Evolutionary conservation across 2,888 invertebrate genomes (phyloP), one percentile per base, ranked within the genome.

Genomic region (Steinernema carpocapsae): DNA sequence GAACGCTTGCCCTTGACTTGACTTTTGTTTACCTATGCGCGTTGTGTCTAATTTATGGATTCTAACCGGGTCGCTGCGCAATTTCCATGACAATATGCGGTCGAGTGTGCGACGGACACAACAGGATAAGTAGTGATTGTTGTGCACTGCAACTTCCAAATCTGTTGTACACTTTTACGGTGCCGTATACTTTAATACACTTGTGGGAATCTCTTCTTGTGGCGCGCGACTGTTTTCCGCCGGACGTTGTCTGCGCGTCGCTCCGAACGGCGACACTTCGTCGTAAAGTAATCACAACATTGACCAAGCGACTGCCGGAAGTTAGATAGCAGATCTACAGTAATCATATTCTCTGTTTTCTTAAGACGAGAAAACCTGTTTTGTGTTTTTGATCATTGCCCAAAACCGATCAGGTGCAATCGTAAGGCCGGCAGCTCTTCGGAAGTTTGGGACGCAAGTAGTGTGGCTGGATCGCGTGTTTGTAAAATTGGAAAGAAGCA

Each of bases 221-320:
- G 64, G 19, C 48, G n/a, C n/a, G 48, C 64, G 64, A 17, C 29
- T 64, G 32, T 14, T 64, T n/a, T 24, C 10, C 32, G 29, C 64
- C 64, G 64, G 64, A 64, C 32, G 64, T 32, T 32, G 29, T 29
- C 52, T n/a, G 37, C 37, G 48, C 48, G n/a, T 3, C 17, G 48
- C 48, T 48, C 19, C n/a, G 17, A 19, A 19, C 14, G 14, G 32
- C 32, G 32, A 32, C 32, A 32, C 24, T 29, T n/a, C 4, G 64
- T 64, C 64, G 64, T 64, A 64, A 64, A 64, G 64, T 64, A 64
- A 64, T 64, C 32, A 64, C 10, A 64, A 64, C 64, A 64, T 14
- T 17, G 17, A 17, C 29, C 17, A 2, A 14, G 17, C 64, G 29
- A 48, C 48, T 2, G 6, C 32, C 32, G 64, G 32, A 64, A 32